phyloP scores from a whole-genome alignment of 2,113 vertebrate species.

The Malurus elegans region DNA sequence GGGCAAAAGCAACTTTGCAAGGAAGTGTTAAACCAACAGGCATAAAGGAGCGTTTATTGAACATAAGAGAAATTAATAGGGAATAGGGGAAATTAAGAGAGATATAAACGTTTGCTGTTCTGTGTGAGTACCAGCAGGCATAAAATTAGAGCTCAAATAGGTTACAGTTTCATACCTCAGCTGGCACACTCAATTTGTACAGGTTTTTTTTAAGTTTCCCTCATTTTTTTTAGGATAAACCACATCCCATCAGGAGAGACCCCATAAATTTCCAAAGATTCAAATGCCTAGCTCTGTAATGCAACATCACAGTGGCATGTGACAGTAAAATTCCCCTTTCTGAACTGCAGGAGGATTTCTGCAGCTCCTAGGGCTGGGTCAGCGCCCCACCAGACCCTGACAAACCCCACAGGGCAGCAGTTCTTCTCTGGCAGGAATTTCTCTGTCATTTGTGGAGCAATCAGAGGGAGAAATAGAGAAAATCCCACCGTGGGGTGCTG shows the following conservation, averaged over 20 bases:
- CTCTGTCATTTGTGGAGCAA: not conserved
- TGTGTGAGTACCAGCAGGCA: slow-evolving; percentile 26
- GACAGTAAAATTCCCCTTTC: not conserved
- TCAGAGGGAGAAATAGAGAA: not conserved
- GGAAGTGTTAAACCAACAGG: slow-evolving; percentile 24
- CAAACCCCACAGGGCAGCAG: not conserved
- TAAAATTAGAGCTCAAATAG: slow-evolving; percentile 27
- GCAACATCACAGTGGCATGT: fast-evolving
- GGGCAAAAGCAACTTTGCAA: not conserved
- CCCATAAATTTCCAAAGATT: not conserved
- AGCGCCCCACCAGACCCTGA: not conserved
- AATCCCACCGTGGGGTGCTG: not conserved
- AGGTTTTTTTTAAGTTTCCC: not conserved
- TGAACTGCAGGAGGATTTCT: fast-evolving
- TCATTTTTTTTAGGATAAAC: not conserved
- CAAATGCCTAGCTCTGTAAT: not conserved
- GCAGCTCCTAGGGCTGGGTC: not conserved
- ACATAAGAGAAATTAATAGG: slow-evolving; percentile 35
- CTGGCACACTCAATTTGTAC: not conserved
- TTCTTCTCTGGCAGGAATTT: not conserved
- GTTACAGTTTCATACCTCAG: not conserved
- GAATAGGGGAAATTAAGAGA: slow-evolving; percentile 45
- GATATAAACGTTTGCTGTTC: slow-evolving; percentile 34
- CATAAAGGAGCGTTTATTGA: slow-evolving; percentile 10
- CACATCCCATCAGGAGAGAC: not conserved